Evolutionary conservation across 1,140 invertebrate genomes (phyloP).

Genomic region (Aphelenchoides fujianensis): DNA sequence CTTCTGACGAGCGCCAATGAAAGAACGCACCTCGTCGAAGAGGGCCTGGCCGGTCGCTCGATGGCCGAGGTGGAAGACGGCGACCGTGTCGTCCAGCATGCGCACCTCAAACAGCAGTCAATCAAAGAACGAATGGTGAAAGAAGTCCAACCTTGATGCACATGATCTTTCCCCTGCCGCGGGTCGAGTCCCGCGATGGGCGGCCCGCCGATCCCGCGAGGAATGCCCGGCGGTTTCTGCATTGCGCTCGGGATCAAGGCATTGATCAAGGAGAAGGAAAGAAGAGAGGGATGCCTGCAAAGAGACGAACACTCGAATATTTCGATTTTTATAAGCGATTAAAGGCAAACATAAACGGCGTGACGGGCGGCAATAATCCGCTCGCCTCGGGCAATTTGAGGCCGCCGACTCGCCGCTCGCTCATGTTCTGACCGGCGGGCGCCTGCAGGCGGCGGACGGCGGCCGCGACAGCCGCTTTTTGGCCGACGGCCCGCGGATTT

Average conservation of each 20-base stretch:
- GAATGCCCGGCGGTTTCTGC: neutral
- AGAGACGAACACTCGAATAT: neutral
- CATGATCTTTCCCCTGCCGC: conserved; percentile 54
- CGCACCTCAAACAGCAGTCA: conserved; percentile 31
- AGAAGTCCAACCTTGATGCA: conserved; percentile 51
- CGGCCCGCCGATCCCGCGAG: conserved; percentile 44
- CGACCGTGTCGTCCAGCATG: conserved; percentile 59
- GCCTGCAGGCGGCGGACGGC: no score
- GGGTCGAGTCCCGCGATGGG: conserved; percentile 59
- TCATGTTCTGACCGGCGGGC: no score
- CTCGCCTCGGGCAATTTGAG: conserved; percentile 1
- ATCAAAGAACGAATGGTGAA: neutral
- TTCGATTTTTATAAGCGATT: neutral
- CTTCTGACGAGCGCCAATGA: neutral
- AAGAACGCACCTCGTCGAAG: conserved; percentile 76
- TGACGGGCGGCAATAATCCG: neutral
- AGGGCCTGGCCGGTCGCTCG: conserved; percentile 86
- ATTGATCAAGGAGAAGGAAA: neutral
- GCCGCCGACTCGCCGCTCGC: no score
- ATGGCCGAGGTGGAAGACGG: conserved; percentile 66
- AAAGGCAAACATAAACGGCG: neutral
- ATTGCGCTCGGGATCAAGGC: neutral
- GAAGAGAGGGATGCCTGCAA: no score
- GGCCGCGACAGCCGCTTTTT: neutral
- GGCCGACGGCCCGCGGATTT: neutral